Base-by-base conservation (phyloP, 2,113 vertebrate species). In the Butorides virescens region DNA sequence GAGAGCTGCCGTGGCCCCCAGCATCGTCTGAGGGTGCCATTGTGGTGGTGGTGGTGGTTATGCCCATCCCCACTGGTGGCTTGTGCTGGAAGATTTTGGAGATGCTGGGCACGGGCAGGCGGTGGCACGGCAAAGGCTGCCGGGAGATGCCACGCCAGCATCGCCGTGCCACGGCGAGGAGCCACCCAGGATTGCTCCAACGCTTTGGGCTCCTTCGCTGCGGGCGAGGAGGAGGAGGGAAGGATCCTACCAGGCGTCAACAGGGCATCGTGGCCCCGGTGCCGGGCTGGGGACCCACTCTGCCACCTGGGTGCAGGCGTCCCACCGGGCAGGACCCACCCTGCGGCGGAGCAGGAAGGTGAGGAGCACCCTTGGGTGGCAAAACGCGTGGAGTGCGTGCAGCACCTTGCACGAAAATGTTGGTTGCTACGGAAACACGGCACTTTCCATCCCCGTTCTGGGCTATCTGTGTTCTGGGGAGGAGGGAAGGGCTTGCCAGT, bases 371-470 rank as follows among this genome's bases (percentile, higher is more conserved):
- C 95, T 95, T 95, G 92, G 95, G 95, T 96, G 96, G 92, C 74
- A 5, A 21, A 94, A 50, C 27, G 50, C 39, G 29, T 44, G 75
- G 95, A 78, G 94, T 1, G 96, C 92, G 92, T 90, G 95, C 95
- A 17, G 94, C 93, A 94, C 95, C 95, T 92, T 37, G 93, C 95
- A 96, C 62, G 58, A 92, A 96, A 92, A 92, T 79, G 85, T 62
- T 93, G 94, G 93, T 96, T 97, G 95, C 95, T 94, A 96, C 88
- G 95, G 96, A 95, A 97, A 96, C 93, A 71, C 85, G 67, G 85
- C 94, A 93, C 96, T 97, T 92, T 90, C 81, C 74, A 85, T 88
- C 81, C 96, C 90, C 4, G 2, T 83, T 90, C 92, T 95, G 96
- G 95, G 93, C 90, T 91, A n/a, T 66, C 94, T 91, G 91, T 18